Base-by-base conservation (phyloP, 2,888 invertebrate genomes). In the Lasioglossum calceatum region DNA sequence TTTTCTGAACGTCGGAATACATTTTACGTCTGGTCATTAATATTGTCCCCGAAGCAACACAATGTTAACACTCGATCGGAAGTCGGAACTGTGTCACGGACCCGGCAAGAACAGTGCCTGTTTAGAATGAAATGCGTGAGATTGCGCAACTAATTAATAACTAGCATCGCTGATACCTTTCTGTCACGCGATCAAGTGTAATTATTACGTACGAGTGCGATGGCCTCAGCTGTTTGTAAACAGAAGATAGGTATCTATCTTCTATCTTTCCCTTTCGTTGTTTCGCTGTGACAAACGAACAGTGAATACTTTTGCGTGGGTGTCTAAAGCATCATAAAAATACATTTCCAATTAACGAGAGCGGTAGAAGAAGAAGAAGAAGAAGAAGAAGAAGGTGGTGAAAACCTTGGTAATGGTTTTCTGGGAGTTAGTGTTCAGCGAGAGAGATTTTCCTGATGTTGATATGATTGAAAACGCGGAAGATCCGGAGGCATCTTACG, bases 41-140 rank as follows among this genome's bases (percentile, higher is more conserved):
- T 4, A 19, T 16, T 5, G 54, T 44, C 58, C 39, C 61, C 39
- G n/a, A 61, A 76, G n/a, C 36, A 72, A 14, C 36, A 71, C 58
- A 32, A 84, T 61, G 77, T 64, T 50, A 71, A 39, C 42, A 39
- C 39, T 85, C 82, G 78, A 88, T 88, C 58, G 81, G 61, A 44
- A 71, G 27, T 36, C n/a, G 32, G 75, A 83, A 88, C 78, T n/a
- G 82, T 88, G 88, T 88, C 88, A 88, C 72, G 85, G 85, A 70
- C 54, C 54, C 19, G 44, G 36, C 44, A 42, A 74, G 73, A 80
- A 67, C 39, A 61, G 75, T 74, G 47, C 16, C n/a, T 39, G 47
- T 50, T 81, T 75, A 8, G 39, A 32, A 80, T 47, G 7, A 23
- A 16, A 75, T n/a, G 19, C 16, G 27, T 1, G 12, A 36, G 14